These are phyloP conservation scores for Tragelaphus buxtoni DNA, from an alignment of 2,113 vertebrate genomes.

Conservation along the genomic window DNA sequence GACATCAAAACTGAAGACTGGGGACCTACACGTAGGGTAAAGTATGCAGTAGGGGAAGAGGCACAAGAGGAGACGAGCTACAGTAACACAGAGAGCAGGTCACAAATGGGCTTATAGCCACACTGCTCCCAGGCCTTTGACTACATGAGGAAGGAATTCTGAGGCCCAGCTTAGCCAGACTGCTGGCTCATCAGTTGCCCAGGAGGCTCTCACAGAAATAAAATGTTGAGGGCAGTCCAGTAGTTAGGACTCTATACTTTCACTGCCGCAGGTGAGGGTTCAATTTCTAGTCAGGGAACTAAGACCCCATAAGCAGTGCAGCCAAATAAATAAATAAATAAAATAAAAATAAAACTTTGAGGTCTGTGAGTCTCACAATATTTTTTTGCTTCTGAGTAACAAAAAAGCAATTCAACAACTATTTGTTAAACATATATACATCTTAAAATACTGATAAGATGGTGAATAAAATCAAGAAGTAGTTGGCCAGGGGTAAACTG, in stretches of 20 bases:
- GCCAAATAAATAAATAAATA: background rate
- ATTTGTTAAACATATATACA: background rate
- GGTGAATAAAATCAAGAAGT: background rate
- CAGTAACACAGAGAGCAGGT: background rate
- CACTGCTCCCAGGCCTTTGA: background rate
- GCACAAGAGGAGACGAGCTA: background rate
- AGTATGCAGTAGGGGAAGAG: background rate
- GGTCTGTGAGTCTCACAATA: background rate
- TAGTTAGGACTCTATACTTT: background rate
- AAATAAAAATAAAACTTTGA: background rate
- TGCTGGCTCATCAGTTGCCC: background rate
- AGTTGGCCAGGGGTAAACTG: background rate
- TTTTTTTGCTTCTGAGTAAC: background rate
- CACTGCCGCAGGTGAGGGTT: background rate
- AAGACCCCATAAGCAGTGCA: background rate
- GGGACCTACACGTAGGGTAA: background rate
- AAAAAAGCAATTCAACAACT: background rate
- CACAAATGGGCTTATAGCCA: background rate
- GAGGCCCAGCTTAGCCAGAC: background rate
- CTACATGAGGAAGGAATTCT: background rate
- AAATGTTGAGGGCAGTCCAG: background rate
- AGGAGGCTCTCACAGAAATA: background rate
- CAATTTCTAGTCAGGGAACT: background rate
- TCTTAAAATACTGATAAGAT: background rate
- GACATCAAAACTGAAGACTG: background rate